phyloP scores from a whole-genome alignment of 2,113 vertebrate species.

The Lycaon pictus region DNA sequence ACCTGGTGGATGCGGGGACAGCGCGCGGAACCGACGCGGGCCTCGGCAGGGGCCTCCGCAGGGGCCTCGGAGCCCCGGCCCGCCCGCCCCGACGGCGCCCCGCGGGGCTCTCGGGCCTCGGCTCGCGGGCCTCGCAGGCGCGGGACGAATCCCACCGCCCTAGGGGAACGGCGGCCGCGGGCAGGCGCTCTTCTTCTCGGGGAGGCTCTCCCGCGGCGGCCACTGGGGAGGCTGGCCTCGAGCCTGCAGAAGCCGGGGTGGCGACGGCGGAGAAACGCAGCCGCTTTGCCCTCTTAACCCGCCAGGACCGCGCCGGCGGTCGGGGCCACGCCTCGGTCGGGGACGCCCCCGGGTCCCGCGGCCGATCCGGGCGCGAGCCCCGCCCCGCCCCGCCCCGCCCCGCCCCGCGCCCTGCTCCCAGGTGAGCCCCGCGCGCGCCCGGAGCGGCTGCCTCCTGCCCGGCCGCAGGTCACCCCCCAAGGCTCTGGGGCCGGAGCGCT shows the following conservation, averaged over 20 bases:
- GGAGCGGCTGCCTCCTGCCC: not conserved
- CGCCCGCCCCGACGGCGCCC: too few species aligned
- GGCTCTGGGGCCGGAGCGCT: not conserved
- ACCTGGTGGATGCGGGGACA: not conserved
- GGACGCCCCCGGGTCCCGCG: rapidly evolving
- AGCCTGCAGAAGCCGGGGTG: not conserved
- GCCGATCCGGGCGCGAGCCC: not conserved
- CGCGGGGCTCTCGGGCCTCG: rapidly evolving
- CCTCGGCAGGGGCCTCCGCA: not conserved
- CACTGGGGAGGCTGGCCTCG: not conserved
- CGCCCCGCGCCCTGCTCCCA: not conserved
- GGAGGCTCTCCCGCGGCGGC: not conserved
- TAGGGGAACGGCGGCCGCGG: not conserved
- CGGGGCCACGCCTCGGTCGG: not conserved
- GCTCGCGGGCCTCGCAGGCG: too few species aligned
- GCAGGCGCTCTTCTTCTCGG: not conserved
- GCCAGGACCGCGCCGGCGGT: rapidly evolving
- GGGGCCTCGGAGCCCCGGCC: not conserved
- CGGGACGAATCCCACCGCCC: not conserved
- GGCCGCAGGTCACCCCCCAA: not conserved
- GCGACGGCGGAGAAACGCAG: not conserved
- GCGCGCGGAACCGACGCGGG: not conserved
- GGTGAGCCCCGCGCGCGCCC: rapidly evolving
- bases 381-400: not conserved
- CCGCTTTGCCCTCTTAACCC: not conserved